These are phyloP conservation scores for Agelastica alni DNA, from an alignment of 2,888 invertebrate species.

Conservation along the genomic window DNA sequence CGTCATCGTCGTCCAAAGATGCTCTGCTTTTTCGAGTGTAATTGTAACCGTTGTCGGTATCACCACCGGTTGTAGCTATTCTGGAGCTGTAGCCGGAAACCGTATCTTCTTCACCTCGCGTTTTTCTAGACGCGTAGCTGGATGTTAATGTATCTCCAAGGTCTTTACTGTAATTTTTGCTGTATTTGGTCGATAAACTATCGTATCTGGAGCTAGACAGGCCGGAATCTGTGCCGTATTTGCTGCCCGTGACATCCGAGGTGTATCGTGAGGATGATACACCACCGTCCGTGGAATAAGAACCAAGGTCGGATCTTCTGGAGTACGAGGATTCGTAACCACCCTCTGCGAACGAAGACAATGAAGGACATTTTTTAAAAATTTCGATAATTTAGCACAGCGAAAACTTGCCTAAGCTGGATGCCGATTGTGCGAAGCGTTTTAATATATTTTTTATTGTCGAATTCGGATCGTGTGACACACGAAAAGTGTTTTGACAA, in stretches of 20 bases:
- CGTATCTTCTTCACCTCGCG: constrained; percentile 25
- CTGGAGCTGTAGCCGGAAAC: constrained; percentile 37
- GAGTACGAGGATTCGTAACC: constrained; percentile 50
- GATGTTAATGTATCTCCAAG: constrained; percentile 35
- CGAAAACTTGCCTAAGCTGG: constrained; percentile 24
- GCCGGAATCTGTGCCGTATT: constrained; percentile 35
- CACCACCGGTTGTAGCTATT: constrained; percentile 35
- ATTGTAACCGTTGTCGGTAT: constrained; percentile 33
- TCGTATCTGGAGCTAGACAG: constrained; percentile 38
- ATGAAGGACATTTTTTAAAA: background rate
- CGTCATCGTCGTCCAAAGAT: constrained; percentile 36
- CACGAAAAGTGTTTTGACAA: background rate
- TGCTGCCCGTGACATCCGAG: constrained; percentile 28
- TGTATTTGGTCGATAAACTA: constrained; percentile 41
- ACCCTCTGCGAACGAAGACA: constrained; percentile 47
- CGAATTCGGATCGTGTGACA: background rate
- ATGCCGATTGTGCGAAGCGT: constrained; percentile 23
- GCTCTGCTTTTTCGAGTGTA: constrained; percentile 35
- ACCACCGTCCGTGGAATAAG: constrained; percentile 43
- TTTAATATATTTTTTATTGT: constrained; percentile 19
- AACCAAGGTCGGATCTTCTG: constrained; percentile 45
- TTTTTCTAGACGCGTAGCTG: constrained; percentile 37
- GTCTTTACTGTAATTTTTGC: constrained; percentile 31
- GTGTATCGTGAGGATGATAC: constrained; percentile 41
- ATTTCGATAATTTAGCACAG: background rate